phyloP scores from a whole-genome alignment of 2,113 vertebrate genomes.

The Climacteris rufus region DNA sequence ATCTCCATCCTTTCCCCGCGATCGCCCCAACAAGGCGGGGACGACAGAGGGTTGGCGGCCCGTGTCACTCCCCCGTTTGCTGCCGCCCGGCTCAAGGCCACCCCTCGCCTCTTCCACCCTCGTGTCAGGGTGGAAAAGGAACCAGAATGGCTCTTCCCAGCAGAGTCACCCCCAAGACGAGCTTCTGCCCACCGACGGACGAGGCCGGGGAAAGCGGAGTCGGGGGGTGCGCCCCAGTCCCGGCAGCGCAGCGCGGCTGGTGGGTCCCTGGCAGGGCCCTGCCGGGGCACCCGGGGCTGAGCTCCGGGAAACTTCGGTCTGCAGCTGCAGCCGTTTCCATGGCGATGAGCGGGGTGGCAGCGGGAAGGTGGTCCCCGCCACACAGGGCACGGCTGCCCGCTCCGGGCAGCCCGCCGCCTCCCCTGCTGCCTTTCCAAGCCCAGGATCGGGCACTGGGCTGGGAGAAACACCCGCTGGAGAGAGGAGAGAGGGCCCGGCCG shows the following conservation, averaged over 20 bases:
- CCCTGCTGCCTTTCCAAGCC: no score
- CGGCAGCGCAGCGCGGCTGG: rapidly evolving
- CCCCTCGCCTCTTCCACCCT: background rate
- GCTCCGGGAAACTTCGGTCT: background rate
- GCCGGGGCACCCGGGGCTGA: background rate
- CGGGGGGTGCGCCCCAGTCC: background rate
- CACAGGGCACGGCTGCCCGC: background rate
- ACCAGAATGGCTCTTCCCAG: background rate
- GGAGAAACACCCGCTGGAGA: background rate
- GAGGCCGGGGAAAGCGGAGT: background rate
- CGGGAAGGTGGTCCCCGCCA: background rate
- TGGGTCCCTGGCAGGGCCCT: background rate
- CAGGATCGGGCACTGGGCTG: background rate
- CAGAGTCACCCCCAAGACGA: background rate
- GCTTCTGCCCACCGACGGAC: background rate
- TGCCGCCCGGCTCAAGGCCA: background rate
- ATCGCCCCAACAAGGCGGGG: rapidly evolving
- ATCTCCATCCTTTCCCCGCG: background rate
- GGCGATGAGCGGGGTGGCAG: background rate
- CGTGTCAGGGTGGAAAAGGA: background rate
- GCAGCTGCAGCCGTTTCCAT: background rate
- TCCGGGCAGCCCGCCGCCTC: background rate
- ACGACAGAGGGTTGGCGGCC: rapidly evolving
- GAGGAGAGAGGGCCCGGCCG: background rate
- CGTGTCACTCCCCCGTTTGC: rapidly evolving